Evolutionary conservation across 2,888 invertebrate species (phyloP).

Genomic region (Drosophila falleni): DNA sequence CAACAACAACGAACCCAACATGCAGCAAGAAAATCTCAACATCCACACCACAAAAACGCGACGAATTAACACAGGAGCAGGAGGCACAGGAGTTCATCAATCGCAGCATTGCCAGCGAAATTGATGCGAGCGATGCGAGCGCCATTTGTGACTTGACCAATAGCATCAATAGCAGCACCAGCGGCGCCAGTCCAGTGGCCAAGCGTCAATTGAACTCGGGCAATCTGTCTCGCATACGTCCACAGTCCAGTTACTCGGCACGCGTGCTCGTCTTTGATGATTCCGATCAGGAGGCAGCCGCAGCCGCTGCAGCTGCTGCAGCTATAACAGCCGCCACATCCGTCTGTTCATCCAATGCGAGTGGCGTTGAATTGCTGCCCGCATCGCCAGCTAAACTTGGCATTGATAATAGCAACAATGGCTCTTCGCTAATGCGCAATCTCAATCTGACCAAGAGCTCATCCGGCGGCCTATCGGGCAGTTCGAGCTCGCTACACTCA

Average conservation of each 20-base stretch:
- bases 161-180: constrained; percentile 50
- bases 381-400: constrained; percentile 73
- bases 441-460: constrained; percentile 83
- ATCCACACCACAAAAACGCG: constrained; percentile 78
- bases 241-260: constrained; percentile 90
- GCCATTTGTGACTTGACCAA: constrained; percentile 58
- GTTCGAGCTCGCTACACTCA: constrained; percentile 83
- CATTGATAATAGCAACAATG: constrained; percentile 61
- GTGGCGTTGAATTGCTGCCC: constrained; percentile 73
- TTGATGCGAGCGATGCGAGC: constrained; percentile 64
- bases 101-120: constrained; percentile 59
- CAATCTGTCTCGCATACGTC: constrained; percentile 82
- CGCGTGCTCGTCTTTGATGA: constrained; percentile 92
- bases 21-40: constrained; percentile 77
- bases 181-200: constrained; percentile 74
- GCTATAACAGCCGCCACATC: constrained; percentile 28
- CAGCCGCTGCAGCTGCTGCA: constrained; percentile 8
- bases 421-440: constrained; percentile 75
- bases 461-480: constrained; percentile 84
- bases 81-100: constrained; percentile 57
- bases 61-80: constrained; percentile 47
- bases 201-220: constrained; percentile 77
- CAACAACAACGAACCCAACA: constrained; percentile 27
- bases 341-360: constrained; percentile 17
- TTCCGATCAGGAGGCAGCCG: constrained; percentile 87